Conservation (phyloP, 2,797 vertebrate species). For the Acrossocheilus wenchowensis region DNA sequence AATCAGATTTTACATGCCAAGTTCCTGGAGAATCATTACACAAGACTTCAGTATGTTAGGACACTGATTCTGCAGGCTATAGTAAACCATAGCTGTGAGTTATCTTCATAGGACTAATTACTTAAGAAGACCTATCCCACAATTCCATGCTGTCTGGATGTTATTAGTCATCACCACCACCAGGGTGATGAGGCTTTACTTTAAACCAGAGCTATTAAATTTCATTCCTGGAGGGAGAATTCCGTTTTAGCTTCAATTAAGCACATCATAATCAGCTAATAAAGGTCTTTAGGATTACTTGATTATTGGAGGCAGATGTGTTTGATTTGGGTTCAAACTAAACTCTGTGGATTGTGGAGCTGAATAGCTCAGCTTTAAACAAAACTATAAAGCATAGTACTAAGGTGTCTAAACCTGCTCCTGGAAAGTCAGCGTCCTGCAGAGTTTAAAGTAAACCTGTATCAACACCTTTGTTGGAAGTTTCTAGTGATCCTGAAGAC, state of each 20-base stretch:
- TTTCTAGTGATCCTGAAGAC: too few species aligned
- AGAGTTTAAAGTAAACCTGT: too few species aligned
- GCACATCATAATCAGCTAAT: neutral
- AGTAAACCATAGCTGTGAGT: neutral
- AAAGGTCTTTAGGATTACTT: too few species aligned
- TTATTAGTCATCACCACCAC: neutral
- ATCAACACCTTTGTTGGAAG: too few species aligned
- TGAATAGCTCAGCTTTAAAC: too few species aligned
- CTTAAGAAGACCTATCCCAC: neutral
- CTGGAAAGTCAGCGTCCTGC: too few species aligned
- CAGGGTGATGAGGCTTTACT: neutral
- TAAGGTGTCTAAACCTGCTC: too few species aligned
- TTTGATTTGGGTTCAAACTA: too few species aligned
- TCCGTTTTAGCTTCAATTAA: neutral
- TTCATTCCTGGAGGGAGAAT: neutral
- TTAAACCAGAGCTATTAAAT: neutral
- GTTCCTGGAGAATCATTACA: neutral
- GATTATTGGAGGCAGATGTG: too few species aligned
- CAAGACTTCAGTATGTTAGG: neutral
- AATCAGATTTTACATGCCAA: neutral
- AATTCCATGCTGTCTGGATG: neutral
- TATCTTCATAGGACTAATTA: neutral
- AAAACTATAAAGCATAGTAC: too few species aligned
- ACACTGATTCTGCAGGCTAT: neutral
- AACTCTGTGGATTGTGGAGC: too few species aligned